phyloP scores from a whole-genome alignment of 2,113 vertebrate species.

The Ammodytes dubius region DNA sequence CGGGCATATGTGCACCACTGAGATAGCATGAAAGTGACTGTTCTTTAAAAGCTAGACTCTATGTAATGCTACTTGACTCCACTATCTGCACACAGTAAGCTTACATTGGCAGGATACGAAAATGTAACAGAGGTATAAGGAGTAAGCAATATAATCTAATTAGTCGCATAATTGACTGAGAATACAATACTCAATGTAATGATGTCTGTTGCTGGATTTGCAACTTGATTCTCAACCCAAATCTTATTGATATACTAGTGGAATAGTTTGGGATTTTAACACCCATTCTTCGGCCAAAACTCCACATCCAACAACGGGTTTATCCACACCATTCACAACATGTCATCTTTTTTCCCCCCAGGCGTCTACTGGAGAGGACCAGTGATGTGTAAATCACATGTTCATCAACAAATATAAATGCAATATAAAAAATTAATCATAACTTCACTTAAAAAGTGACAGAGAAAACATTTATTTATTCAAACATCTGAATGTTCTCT shows the following conservation, averaged over 20 bases:
- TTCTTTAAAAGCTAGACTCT: slow-evolving; percentile 2
- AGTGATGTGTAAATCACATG: background rate
- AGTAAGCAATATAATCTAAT: background rate
- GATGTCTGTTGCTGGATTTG: background rate
- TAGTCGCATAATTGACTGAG: slow-evolving; percentile 1
- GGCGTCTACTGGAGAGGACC: background rate
- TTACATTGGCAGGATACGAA: background rate
- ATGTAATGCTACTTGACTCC: slow-evolving; percentile 24
- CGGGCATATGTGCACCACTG: slow-evolving; percentile 13
- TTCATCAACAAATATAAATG: background rate
- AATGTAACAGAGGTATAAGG: background rate
- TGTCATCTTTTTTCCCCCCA: background rate
- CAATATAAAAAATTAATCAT: background rate
- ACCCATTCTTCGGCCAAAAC: background rate
- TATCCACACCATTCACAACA: background rate
- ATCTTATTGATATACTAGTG: background rate
- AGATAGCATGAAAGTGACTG: slow-evolving; percentile 46
- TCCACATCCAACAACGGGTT: background rate
- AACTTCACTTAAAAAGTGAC: background rate
- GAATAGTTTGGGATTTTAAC: background rate
- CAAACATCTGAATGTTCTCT: slow-evolving; percentile 43
- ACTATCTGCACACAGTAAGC: slow-evolving; percentile 1
- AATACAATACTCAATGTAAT: background rate
- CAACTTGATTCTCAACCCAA: background rate
- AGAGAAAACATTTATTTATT: slow-evolving; percentile 45